Conservation (phyloP, 2,797 vertebrate genomes). For the Brachyalestes nurse region DNA sequence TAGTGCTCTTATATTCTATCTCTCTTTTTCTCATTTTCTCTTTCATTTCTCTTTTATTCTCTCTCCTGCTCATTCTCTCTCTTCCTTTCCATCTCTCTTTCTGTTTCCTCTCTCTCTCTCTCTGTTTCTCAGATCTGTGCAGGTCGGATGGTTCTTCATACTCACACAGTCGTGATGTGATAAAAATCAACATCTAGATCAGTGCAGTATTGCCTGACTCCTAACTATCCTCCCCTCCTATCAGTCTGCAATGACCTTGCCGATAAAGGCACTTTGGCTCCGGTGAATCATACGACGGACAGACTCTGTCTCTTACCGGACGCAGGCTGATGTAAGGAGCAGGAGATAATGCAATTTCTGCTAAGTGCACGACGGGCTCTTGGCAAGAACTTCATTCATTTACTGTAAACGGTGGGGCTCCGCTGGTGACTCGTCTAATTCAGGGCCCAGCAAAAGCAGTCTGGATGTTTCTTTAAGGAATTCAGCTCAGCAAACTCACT, state of each 20-base stretch:
- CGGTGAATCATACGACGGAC: slow-evolving; percentile 58
- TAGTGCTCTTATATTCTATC: background rate
- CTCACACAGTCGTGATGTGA: background rate
- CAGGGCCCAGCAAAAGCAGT: background rate
- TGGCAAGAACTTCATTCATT: slow-evolving; percentile 61
- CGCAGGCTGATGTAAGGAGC: slow-evolving; percentile 55
- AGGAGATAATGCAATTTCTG: slow-evolving; percentile 67
- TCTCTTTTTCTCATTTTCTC: background rate
- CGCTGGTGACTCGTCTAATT: slow-evolving; percentile 43
- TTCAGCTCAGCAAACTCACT: background rate
- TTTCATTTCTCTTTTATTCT: background rate
- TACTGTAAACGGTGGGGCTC: slow-evolving; percentile 59
- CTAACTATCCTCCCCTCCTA: slow-evolving; percentile 39
- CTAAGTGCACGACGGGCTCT: slow-evolving; percentile 62
- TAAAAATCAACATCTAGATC: background rate
- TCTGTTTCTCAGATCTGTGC: background rate
- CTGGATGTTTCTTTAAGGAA: background rate
- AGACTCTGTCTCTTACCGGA: slow-evolving; percentile 57
- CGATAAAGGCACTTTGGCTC: slow-evolving; percentile 51
- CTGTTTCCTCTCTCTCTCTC: background rate
- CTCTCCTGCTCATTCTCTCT: background rate
- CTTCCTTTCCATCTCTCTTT: background rate
- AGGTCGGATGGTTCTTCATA: background rate
- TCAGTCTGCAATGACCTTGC: slow-evolving; percentile 47
- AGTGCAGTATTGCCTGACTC: slow-evolving; percentile 23